A percentile compares a stretch with the other conserved stretches of the same genome.
These are phyloP conservation scores for Trinectes maculatus DNA, from an alignment of 2,113 vertebrate species.

Conservation along the genomic window DNA sequence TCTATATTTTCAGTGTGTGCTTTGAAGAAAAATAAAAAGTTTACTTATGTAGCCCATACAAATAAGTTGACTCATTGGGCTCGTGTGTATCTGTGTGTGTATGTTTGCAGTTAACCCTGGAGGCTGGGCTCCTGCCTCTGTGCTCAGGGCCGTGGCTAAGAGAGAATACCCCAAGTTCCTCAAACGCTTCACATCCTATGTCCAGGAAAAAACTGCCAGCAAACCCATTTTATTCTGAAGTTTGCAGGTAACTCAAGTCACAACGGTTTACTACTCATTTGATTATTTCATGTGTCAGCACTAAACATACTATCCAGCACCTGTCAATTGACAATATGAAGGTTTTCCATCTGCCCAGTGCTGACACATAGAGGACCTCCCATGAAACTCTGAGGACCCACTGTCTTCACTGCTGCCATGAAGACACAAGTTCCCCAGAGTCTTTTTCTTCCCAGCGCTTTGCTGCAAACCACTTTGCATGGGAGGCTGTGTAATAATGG, in stretches of 20 bases:
- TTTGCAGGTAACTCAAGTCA: constrained; percentile 70
- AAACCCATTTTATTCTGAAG: constrained; percentile 92
- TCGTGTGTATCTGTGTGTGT: neutral
- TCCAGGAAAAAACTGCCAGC: constrained; percentile 92
- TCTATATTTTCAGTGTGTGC: too few species aligned
- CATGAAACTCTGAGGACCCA: neutral
- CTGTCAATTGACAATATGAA: neutral
- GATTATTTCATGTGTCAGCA: neutral
- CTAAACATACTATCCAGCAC: neutral
- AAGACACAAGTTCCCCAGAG: neutral
- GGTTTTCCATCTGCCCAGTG: constrained; percentile 2
- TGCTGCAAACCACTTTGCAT: neutral
- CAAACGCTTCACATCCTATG: constrained; percentile 95
- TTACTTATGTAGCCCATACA: too few species aligned
- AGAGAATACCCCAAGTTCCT: constrained; percentile 98
- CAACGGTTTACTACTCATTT: neutral
- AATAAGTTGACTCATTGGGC: too few species aligned
- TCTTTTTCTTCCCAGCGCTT: neutral
- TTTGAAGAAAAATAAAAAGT: too few species aligned
- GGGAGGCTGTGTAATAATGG: neutral
- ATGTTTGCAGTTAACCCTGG: constrained; percentile 94
- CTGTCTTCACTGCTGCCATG: neutral
- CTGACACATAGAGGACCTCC: neutral
- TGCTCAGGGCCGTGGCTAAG: constrained; percentile 93
- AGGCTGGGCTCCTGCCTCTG: constrained; percentile 97